Percentiles rank a stretch among this genome's conserved stretches.
These are phyloP conservation scores for Chroicocephalus ridibundus DNA, from an alignment of 2,113 vertebrate genomes.

Conservation along the genomic window DNA sequence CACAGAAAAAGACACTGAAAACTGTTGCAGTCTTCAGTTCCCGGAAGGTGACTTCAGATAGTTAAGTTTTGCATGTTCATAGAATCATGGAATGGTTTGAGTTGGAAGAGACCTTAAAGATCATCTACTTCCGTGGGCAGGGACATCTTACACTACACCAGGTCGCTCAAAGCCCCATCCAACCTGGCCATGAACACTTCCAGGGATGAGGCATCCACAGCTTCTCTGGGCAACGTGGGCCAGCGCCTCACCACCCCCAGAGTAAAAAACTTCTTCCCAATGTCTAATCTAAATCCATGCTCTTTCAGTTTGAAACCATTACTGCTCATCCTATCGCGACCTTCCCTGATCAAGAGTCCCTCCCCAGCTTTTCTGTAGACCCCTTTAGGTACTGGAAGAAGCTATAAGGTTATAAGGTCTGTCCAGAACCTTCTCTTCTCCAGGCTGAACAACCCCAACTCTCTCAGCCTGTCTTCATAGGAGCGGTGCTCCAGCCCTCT, in stretches of 20 bases:
- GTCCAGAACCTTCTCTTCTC: not conserved
- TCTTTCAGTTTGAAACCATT: not conserved
- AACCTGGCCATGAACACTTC: not conserved
- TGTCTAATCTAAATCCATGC: not conserved
- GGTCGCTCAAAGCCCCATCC: not conserved
- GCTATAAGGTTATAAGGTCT: not conserved
- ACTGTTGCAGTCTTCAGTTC: not conserved
- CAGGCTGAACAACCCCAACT: not conserved
- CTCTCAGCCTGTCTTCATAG: not conserved
- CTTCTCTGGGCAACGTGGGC: not conserved
- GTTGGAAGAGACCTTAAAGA: not conserved
- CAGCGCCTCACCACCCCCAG: not conserved
- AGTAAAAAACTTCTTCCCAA: not conserved
- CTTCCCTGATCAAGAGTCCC: not conserved
- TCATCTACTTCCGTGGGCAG: not conserved
- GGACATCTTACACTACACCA: not conserved
- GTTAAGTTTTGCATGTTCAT: not conserved
- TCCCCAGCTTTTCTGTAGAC: not conserved
- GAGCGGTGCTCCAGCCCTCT: not conserved
- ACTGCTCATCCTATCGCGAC: not conserved
- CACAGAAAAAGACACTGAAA: not conserved
- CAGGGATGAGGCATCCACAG: not conserved
- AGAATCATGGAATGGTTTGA: not conserved
- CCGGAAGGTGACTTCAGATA: not conserved
- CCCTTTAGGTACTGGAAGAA: not conserved